A percentile compares a stretch with the other conserved stretches of the same genome.
Evolutionary conservation across 2,797 vertebrate species (phyloP).

Genomic region (Myotis findleyi): DNA sequence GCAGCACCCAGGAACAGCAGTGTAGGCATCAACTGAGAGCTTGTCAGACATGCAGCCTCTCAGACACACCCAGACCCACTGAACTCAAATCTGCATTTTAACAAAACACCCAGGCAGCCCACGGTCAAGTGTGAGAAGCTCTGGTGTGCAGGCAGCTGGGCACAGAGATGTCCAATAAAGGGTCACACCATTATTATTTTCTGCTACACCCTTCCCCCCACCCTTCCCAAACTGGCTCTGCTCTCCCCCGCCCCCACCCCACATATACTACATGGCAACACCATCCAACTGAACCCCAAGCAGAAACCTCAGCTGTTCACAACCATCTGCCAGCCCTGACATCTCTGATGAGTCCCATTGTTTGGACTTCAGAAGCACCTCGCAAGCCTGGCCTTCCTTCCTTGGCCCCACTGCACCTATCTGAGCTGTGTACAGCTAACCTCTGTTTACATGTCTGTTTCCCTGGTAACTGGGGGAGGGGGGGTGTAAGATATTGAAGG

Average conservation of each 20-base stretch:
- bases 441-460: neutral
- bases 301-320: neutral
- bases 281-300: neutral
- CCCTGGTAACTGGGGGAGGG: neutral
- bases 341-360: neutral
- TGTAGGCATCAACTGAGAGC: neutral
- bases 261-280: neutral
- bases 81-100: neutral
- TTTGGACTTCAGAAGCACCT: neutral
- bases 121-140: neutral
- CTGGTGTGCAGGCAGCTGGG: neutral
- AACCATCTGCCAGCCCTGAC: neutral
- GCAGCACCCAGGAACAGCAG: neutral
- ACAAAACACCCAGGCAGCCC: neutral
- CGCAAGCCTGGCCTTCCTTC: neutral
- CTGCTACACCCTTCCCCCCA: no score
- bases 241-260: neutral
- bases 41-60: neutral
- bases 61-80: neutral
- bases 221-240: neutral
- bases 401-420: accelerated
- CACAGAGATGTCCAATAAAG: neutral
- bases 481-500: neutral
- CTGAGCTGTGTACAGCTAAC: neutral
- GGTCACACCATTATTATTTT: neutral